Conservation (phyloP, 1,140 invertebrate species). For the Pristionchus pacificus region DNA sequence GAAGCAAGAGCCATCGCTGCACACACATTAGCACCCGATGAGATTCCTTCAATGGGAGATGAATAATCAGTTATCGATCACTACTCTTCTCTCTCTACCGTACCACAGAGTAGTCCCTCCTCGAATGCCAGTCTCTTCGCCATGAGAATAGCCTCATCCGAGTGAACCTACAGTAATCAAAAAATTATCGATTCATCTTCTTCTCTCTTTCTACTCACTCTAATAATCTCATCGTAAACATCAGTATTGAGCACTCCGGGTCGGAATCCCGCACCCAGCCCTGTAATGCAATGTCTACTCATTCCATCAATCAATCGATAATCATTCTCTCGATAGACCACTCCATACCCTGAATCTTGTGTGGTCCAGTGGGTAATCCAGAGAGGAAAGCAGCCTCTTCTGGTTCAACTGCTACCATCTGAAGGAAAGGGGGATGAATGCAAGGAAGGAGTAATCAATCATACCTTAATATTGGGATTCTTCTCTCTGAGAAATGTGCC, state of each 20-base stretch:
- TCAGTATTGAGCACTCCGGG: conserved; percentile 44
- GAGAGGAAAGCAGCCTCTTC: conserved; percentile 48
- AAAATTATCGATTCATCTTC: no score
- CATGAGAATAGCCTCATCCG: conserved; percentile 56
- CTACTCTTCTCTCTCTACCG: not conserved
- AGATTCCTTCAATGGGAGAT: conserved; percentile 43
- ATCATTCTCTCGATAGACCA: no score
- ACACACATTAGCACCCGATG: conserved; percentile 49
- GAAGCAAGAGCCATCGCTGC: conserved; percentile 46
- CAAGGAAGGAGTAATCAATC: conserved; percentile 1
- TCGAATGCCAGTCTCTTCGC: conserved; percentile 50
- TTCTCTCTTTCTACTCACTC: not conserved
- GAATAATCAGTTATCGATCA: conserved; percentile 1
- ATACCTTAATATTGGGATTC: conserved; percentile 45
- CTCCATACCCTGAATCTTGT: conserved; percentile 51
- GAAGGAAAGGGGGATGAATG: no score
- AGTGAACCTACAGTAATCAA: conserved; percentile 41
- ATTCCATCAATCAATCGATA: conserved; percentile 9
- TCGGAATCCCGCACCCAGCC: conserved; percentile 49
- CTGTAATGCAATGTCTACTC: conserved; percentile 22
- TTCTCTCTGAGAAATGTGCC: conserved; percentile 44
- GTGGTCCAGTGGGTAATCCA: conserved; percentile 41
- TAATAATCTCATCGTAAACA: conserved; percentile 46
- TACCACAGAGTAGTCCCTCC: conserved; percentile 54
- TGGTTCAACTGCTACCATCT: conserved; percentile 49